Conservation (phyloP, 1,140 invertebrate genomes). For the Aphelinus atriplicis region DNA sequence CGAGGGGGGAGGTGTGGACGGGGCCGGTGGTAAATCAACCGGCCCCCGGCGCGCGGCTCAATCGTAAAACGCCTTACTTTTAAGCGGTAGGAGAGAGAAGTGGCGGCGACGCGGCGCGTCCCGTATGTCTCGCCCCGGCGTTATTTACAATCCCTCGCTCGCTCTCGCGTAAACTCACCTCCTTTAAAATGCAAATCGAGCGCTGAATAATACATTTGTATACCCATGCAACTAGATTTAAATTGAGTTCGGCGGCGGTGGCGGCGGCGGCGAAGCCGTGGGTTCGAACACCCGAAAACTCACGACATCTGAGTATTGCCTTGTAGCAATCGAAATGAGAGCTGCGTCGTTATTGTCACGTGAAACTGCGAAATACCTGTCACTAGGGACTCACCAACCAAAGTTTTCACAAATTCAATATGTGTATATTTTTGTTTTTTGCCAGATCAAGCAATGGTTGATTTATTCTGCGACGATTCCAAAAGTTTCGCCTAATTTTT, state of each 20-base stretch:
- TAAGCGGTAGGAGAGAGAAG: too few relatives aligned
- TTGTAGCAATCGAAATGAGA: constrained; percentile 24
- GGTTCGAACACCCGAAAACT: constrained; percentile 23
- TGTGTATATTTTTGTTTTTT: too few relatives aligned
- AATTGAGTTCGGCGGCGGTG: constrained; percentile 35
- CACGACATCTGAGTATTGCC: constrained; percentile 31
- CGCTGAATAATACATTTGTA: constrained; percentile 43
- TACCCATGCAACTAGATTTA: constrained; percentile 39
- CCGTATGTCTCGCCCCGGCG: neutral
- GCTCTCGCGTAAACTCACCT: constrained; percentile 34
- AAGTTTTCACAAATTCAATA: too few relatives aligned
- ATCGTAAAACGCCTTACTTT: constrained; percentile 23
- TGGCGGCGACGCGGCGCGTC: neutral
- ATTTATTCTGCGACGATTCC: too few relatives aligned
- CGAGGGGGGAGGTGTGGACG: neutral
- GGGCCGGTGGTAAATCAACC: constrained; percentile 19
- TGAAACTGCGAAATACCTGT: neutral
- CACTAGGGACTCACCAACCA: too few relatives aligned
- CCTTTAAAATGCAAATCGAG: constrained; percentile 44
- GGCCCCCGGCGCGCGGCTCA: constrained; percentile 8
- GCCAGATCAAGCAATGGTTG: too few relatives aligned
- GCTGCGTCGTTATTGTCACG: neutral
- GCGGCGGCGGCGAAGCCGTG: neutral
- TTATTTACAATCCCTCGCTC: constrained; percentile 37
- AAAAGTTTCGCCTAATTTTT: too few relatives aligned